These are phyloP conservation scores for Artibeus jamaicensis DNA, from an alignment of 2,797 vertebrate species.

Conservation along the genomic window DNA sequence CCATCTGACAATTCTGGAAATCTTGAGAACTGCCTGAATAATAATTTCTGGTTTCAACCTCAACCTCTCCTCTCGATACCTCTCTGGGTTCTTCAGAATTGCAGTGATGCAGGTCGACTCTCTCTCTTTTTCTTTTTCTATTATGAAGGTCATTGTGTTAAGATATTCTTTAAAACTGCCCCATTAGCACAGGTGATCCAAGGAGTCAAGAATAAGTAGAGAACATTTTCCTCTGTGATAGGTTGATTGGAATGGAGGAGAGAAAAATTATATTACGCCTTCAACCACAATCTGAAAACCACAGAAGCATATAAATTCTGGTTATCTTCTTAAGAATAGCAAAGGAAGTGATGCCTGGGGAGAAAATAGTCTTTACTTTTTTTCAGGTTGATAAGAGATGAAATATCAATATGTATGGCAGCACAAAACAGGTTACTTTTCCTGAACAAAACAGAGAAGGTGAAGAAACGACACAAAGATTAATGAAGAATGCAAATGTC, in stretches of 20 bases:
- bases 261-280: background rate
- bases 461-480: background rate
- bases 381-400: background rate
- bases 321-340: background rate
- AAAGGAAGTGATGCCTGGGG: background rate
- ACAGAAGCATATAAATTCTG: background rate
- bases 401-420: background rate
- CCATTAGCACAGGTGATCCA: background rate
- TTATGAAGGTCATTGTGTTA: background rate
- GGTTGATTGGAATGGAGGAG: background rate
- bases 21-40: background rate
- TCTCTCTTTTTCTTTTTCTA: background rate
- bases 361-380: background rate
- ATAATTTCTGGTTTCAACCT: background rate
- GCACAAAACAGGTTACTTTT: background rate
- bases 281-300: background rate
- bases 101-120: background rate
- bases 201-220: background rate
- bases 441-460: background rate
- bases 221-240: background rate
- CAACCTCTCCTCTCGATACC: background rate
- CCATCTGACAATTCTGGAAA: background rate
- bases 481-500: background rate
- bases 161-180: background rate
- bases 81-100: background rate